Base-by-base conservation (phyloP, 64 coral and sea anemone genomes). In the Montipora cactus region DNA sequence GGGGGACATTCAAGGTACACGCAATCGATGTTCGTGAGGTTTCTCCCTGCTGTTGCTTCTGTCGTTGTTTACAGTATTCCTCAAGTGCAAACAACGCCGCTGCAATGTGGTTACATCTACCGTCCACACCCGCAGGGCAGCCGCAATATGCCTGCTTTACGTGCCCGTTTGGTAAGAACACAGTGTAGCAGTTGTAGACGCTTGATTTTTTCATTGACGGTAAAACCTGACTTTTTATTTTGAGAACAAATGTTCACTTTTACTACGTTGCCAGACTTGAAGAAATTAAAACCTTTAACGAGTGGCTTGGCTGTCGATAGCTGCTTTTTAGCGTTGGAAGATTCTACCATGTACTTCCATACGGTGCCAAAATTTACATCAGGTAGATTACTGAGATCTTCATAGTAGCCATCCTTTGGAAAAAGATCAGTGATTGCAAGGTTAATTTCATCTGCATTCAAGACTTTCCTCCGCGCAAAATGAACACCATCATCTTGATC, bases 1-100 rank as follows among this genome's bases (percentile, higher is more conserved):
- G 57, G 50, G 93, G 88, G n/a, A 95, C 76, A 59, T 90, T 95
- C 81, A 74, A 95, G 18, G 78, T 87, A 48, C 93, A 95, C 86
- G 88, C 81, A 23, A 87, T 68, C 11, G 87, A 90, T 13, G 93
- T 90, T 57, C 93, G 84, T 20, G 92, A 67, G 55, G 55, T 49
- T 9, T 89, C 74, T 44, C 47, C 22, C 47, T 47, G 21, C 8
- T 90, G 50, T 19, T 75, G 59, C 61, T 94, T 94, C 47, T 47
- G 21, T 8, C 82, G 50, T 19, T 81, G 59, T 73, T 94, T 94
- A 44, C 93, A 94, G 44, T 37, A 83, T 52, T 89, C 87, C 8
- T 94, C 93, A 13, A 94, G 49, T 77, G 77, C 52, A 77, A 94
- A 94, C 87, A 94, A 22, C 10, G 87, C 86, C 1, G 93, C 93